Evolutionary conservation across 2,797 vertebrate species (phyloP).

Genomic region (Garrulus glandarius): DNA sequence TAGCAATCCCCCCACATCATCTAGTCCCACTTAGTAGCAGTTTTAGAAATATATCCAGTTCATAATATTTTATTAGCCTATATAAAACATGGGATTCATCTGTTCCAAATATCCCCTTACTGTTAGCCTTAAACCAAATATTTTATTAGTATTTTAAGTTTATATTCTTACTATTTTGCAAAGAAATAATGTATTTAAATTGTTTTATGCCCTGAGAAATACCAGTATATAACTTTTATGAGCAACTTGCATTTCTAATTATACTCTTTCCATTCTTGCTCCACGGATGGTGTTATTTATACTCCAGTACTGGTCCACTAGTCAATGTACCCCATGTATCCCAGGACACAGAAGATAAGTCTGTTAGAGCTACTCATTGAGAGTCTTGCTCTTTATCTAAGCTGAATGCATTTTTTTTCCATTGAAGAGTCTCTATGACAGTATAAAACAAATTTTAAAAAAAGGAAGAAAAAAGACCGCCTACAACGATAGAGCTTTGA

Average conservation of each 20-base stretch:
- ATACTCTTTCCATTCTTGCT: neutral
- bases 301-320: neutral
- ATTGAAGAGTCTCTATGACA: neutral
- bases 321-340: neutral
- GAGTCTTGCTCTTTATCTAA: neutral
- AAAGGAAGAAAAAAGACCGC: neutral
- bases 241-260: neutral
- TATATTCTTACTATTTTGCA: neutral
- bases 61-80: constrained; percentile 10
- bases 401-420: neutral
- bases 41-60: neutral
- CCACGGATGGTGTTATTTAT: neutral
- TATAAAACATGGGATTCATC: neutral
- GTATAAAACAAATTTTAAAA: neutral
- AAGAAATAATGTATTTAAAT: neutral
- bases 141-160: neutral
- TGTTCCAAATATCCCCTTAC: neutral
- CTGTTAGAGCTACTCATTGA: neutral
- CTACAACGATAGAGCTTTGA: neutral
- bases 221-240: neutral
- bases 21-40: neutral
- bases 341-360: neutral
- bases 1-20: neutral
- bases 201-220: neutral
- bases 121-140: neutral